Evolutionary conservation across 1,140 invertebrate species (phyloP).

Genomic region (Procambarus virginalis): DNA sequence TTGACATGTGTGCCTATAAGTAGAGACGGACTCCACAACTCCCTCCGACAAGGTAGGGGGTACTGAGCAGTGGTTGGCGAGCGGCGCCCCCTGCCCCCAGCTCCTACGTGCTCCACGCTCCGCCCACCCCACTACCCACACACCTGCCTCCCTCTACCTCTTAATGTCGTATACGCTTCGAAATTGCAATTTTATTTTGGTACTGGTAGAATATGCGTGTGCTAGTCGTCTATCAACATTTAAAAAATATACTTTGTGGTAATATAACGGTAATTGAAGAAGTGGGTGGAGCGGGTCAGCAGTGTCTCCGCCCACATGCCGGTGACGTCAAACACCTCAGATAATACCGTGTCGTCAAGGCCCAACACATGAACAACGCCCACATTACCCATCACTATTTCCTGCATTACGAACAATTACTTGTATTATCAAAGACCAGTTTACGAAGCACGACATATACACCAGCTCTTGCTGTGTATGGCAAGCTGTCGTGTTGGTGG

Average conservation of each 20-base stretch:
- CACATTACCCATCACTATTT: slow-evolving; percentile 38
- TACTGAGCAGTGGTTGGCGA: slow-evolving; percentile 17
- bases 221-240: neutral
- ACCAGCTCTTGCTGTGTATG: neutral
- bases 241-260: neutral
- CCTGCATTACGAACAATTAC: slow-evolving; percentile 20
- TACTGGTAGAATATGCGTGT: neutral
- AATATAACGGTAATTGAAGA: neutral
- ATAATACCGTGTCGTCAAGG: slow-evolving; percentile 31
- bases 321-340: slow-evolving; percentile 34
- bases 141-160: neutral
- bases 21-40: neutral
- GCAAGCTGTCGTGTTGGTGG: too few species aligned
- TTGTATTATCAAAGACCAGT: slow-evolving; percentile 2
- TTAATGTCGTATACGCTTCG: neutral
- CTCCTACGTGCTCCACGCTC: neutral
- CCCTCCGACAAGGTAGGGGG: slow-evolving; percentile 16
- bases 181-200: neutral
- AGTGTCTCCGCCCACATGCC: slow-evolving; percentile 24
- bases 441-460: neutral
- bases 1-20: neutral
- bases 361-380: slow-evolving; percentile 31
- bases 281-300: neutral
- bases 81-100: neutral
- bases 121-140: slow-evolving; percentile 35